Evolutionary conservation across 2,113 vertebrate species (phyloP).

Genomic region (Ornithorhynchus anatinus): DNA sequence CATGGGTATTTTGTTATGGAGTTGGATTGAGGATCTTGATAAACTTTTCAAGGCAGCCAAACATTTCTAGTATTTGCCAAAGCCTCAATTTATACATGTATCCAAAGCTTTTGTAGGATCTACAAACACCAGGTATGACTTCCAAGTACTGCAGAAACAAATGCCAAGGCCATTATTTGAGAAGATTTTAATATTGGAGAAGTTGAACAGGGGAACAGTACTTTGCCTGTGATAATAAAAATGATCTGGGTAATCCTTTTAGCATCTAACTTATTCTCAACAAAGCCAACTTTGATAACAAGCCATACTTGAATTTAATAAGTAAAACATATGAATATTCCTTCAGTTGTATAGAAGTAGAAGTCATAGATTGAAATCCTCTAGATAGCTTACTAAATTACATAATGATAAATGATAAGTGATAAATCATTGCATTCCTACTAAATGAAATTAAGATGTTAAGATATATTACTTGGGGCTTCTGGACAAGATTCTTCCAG

Average conservation of each 20-base stretch:
- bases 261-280: slow-evolving; percentile 46
- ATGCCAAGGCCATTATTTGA: neutral
- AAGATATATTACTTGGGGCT: slow-evolving; percentile 44
- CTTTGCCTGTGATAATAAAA: slow-evolving; percentile 23
- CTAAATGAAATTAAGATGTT: slow-evolving; percentile 59
- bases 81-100: no score
- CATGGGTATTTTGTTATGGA: no score
- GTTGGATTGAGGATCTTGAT: no score
- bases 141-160: neutral
- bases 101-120: no score
- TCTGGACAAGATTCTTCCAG: slow-evolving; percentile 29
- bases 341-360: slow-evolving; percentile 48
- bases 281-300: slow-evolving; percentile 12
- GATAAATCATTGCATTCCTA: slow-evolving; percentile 57
- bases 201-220: neutral
- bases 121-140: no score
- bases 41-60: no score
- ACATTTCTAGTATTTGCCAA: no score
- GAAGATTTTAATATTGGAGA: slow-evolving; percentile 2
- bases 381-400: slow-evolving; percentile 58
- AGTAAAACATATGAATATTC: slow-evolving; percentile 65
- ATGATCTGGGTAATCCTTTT: slow-evolving; percentile 49
- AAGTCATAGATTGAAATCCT: slow-evolving; percentile 53
- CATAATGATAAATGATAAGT: slow-evolving; percentile 62
- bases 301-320: slow-evolving; percentile 19